Conservation (phyloP, 2,888 invertebrate species). For the Syritta pipiens region DNA sequence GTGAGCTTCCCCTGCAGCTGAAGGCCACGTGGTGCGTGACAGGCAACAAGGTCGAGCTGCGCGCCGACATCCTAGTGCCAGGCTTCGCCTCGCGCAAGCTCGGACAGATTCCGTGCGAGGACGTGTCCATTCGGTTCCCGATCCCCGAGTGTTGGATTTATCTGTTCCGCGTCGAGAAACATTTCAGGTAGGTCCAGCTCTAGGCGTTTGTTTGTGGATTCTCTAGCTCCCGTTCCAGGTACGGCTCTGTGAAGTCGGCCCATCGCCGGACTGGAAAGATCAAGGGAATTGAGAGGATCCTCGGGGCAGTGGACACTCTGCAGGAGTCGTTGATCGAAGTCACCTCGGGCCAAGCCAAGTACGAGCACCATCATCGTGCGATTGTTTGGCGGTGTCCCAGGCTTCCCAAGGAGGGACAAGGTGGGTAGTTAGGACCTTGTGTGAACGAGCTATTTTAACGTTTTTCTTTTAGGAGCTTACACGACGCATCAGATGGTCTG, state of each 20-base stretch:
- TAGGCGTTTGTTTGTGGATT: not conserved
- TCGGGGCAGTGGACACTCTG: constrained; percentile 93
- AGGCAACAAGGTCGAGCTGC: constrained; percentile 95
- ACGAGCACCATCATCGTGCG: constrained; percentile 98
- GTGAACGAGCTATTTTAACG: not conserved
- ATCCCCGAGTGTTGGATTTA: constrained; percentile 99
- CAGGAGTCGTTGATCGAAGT: constrained; percentile 97
- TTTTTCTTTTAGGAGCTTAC: constrained; percentile 89
- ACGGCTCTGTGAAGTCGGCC: constrained; percentile 97
- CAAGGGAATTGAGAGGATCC: constrained; percentile 94
- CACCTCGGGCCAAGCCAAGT: constrained; percentile 98
- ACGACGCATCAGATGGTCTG: constrained; percentile 98
- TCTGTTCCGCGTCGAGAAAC: constrained; percentile 98
- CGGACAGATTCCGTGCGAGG: constrained; percentile 98
- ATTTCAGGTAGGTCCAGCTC: constrained; percentile 83
- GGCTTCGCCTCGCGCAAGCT: constrained; percentile 97
- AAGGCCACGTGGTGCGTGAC: constrained; percentile 93
- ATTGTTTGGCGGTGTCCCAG: constrained; percentile 99
- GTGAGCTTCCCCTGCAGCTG: constrained; percentile 97
- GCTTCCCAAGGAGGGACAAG: constrained; percentile 99
- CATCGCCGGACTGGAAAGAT: constrained; percentile 93
- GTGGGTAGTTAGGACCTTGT: constrained; percentile 80
- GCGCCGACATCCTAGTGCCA: constrained; percentile 97
- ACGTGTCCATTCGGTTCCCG: constrained; percentile 96
- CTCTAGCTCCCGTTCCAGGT: too few species aligned